Conservation (phyloP, 2,113 vertebrate species). For the Addax nasomaculatus region DNA sequence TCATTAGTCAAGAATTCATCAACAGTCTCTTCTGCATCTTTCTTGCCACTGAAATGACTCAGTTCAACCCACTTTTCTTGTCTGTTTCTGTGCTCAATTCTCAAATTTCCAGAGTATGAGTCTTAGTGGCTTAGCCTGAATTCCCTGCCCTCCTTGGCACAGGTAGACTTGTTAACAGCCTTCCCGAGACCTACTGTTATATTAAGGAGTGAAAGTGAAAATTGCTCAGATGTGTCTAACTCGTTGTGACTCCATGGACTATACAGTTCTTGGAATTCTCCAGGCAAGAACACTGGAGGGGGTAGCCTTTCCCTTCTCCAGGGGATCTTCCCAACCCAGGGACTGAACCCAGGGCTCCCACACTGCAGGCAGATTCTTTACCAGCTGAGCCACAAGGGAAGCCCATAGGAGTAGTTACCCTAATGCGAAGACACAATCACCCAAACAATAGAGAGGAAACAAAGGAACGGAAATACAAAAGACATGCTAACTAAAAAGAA, state of each 20-base stretch:
- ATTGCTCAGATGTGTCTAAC: not conserved
- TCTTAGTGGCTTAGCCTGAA: not conserved
- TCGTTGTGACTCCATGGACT: not conserved
- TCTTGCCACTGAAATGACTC: not conserved
- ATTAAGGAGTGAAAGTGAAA: not conserved
- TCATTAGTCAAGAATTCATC: not conserved
- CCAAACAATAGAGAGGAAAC: not conserved
- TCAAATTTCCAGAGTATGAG: not conserved
- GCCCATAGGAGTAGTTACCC: too few relatives aligned
- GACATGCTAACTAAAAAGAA: not conserved
- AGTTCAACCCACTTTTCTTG: not conserved
- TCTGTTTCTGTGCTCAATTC: not conserved
- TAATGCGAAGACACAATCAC: not conserved
- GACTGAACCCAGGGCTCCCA: rapidly evolving
- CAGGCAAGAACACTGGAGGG: not conserved
- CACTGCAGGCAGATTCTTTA: not conserved
- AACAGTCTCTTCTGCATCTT: not conserved
- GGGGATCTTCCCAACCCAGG: not conserved
- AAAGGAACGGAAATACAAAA: not conserved
- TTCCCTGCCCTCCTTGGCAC: not conserved
- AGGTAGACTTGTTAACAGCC: not conserved
- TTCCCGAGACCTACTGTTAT: not conserved
- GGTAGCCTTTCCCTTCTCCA: not conserved
- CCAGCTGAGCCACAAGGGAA: not conserved
- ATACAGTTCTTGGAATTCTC: not conserved